Conservation (phyloP, 2,888 invertebrate species). For the Pollenia griseotomentosa region DNA sequence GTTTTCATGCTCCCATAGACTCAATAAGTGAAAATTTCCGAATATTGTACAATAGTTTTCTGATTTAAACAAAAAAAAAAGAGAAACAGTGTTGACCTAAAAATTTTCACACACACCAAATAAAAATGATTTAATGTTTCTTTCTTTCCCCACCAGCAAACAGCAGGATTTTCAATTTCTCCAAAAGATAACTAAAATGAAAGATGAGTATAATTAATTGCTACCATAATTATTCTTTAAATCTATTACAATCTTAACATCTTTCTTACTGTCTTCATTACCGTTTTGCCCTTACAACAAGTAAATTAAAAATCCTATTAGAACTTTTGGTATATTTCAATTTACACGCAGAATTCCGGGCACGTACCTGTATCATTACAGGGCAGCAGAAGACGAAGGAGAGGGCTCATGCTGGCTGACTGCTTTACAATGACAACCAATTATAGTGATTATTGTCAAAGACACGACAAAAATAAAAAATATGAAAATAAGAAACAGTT, state of each 20-base stretch:
- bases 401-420: slow-evolving; percentile 15
- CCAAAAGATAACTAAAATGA: slow-evolving; percentile 9
- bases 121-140: slow-evolving; percentile 42
- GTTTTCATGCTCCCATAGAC: no score
- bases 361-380: slow-evolving; percentile 64
- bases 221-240: slow-evolving; percentile 54
- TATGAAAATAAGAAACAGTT: slow-evolving; percentile 33
- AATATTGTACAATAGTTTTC: no score
- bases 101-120: background rate
- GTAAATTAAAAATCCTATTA: slow-evolving; percentile 43
- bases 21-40: no score
- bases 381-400: background rate
- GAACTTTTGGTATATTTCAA: slow-evolving; percentile 15
- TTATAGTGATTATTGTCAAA: slow-evolving; percentile 80
- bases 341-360: slow-evolving; percentile 47
- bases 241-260: slow-evolving; percentile 6
- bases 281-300: background rate
- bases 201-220: slow-evolving; percentile 63
- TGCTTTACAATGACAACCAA: slow-evolving; percentile 76
- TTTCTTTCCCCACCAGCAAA: background rate
- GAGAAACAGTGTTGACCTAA: slow-evolving; percentile 56
- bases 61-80: background rate
- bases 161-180: slow-evolving; percentile 41
- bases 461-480: slow-evolving; percentile 46
- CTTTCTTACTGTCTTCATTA: background rate